Conservation (phyloP, 2,888 invertebrate species). For the Parnassius glacialis region DNA sequence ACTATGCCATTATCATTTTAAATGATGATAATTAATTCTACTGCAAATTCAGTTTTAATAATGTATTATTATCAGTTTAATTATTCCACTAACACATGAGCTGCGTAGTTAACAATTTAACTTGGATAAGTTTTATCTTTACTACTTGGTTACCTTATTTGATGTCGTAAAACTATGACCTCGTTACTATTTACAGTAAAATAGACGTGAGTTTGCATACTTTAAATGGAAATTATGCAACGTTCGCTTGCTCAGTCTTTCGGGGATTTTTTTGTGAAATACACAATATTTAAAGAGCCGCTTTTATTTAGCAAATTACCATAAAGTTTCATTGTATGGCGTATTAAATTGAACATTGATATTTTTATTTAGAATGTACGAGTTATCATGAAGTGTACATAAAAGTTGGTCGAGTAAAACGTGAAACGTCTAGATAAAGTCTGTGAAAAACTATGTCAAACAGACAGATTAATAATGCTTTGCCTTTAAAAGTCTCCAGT, state of each 20-base stretch:
- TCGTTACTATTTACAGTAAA: conserved; percentile 21
- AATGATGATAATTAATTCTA: no score
- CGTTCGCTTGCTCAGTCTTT: background rate
- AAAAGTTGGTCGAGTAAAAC: no score
- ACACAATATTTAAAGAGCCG: conserved; percentile 5
- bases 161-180: conserved; percentile 21
- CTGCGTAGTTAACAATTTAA: conserved; percentile 5
- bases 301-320: background rate
- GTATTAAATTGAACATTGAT: background rate
- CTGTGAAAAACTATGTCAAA: no score
- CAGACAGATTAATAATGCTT: no score
- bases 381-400: background rate
- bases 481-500: no score
- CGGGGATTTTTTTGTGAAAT: conserved; percentile 8
- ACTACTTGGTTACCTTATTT: conserved; percentile 11
- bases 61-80: no score
- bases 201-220: conserved; percentile 20
- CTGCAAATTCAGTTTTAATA: no score
- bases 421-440: no score
- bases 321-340: background rate
- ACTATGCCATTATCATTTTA: no score
- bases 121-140: conserved; percentile 18
- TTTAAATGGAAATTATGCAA: conserved; percentile 22
- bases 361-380: background rate
- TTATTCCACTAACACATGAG: no score